Base-by-base conservation (phyloP, 2,113 vertebrate genomes). In the Sinocyclocheilus grahami region DNA sequence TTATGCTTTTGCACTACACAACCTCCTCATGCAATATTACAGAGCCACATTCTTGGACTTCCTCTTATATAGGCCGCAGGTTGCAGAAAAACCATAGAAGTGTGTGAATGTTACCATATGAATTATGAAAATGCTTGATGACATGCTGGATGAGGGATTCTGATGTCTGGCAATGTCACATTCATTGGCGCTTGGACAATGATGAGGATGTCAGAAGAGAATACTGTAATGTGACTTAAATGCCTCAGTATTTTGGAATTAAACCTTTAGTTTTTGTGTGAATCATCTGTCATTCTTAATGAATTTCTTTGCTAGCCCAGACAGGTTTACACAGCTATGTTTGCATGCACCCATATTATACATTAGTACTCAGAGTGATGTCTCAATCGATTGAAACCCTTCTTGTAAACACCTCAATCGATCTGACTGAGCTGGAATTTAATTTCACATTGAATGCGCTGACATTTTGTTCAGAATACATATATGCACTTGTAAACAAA, bases 101-200 rank as follows among this genome's bases (percentile, higher is more conserved):
- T 69, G 42, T 83, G 65, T 83, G 27, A 83, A 53, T 37, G 46
- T 71, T 83, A 69, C 81, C 81, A 55, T 71, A 53, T 83, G 81
- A 14, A 83, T 71, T 55, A 42, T 55, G 69, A 60, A 74, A 33
- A 42, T 84, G 20, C 51, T 58, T 22, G 4, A 37, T 83, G 30
- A 8, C 33, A 53, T 33, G 42, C 24, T 71, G 46, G 8, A 65
- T 48, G n/a, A 67, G 24, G 60, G 39, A 63, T 42, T 80, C 55
- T 22, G 24, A 55, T 33, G 53, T 78, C 55, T 46, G 58, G 58
- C 3, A 16, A n/a, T 42, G 55, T 62, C 33, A 24, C n/a, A 16
- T 76, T 16, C 12, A 48, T n/a, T 48, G 37, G 37, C 13, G 11
- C 42, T 76, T n/a, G 42, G 42, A 51, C 72, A 72, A 72, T 11